Percentiles rank a stretch among this genome's conserved stretches.
phyloP scores from a whole-genome alignment of 2,113 vertebrate genomes.

The Willisornis vidua region DNA sequence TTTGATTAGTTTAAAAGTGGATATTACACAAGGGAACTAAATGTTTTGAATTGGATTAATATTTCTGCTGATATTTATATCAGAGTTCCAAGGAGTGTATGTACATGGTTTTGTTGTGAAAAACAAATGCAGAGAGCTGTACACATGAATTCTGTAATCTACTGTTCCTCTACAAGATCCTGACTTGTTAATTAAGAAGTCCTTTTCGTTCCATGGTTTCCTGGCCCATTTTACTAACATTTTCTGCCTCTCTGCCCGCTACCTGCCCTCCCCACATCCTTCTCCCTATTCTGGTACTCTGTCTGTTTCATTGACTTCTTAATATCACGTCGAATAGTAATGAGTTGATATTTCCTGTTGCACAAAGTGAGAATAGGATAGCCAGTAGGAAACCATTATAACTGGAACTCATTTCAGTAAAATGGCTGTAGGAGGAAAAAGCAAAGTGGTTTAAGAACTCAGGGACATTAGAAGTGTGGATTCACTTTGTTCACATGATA shows the following conservation, averaged over 20 bases:
- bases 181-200: not conserved
- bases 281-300: not conserved
- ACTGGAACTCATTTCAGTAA: not conserved
- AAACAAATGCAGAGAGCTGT: not conserved
- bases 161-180: not conserved
- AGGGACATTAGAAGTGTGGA: not conserved
- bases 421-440: not conserved
- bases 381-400: not conserved
- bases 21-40: not conserved
- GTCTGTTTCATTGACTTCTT: not conserved
- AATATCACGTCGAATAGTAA: not conserved
- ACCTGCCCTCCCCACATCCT: too few relatives aligned
- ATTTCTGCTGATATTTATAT: not conserved
- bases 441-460: not conserved
- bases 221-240: not conserved
- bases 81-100: not conserved
- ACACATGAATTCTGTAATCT: not conserved
- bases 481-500: not conserved
- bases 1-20: not conserved
- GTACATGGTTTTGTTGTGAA: not conserved
- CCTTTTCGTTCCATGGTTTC: not conserved
- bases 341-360: not conserved
- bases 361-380: not conserved
- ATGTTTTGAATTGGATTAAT: not conserved
- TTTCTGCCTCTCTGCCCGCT: not conserved